phyloP scores from a whole-genome alignment of 1,140 invertebrate species.

The Orius laevigatus region DNA sequence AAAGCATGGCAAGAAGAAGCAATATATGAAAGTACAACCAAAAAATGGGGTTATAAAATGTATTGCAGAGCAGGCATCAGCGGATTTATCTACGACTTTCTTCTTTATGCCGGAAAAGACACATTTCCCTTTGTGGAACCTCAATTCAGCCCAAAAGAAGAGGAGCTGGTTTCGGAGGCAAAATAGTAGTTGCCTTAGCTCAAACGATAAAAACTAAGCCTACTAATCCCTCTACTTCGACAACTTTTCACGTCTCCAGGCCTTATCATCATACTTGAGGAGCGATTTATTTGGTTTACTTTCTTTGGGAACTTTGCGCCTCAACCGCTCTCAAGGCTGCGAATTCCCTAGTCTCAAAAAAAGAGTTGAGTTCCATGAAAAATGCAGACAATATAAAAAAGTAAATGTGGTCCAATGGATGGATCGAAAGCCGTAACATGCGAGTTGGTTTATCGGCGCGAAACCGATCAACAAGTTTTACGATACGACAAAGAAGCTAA shows the following conservation, averaged over 20 bases:
- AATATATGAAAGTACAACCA: too few relatives aligned
- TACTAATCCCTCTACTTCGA: conserved; percentile 19
- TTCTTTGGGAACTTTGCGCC: conserved; percentile 27
- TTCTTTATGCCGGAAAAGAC: too few relatives aligned
- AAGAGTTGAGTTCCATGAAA: conserved; percentile 20
- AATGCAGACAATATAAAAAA: conserved; percentile 16
- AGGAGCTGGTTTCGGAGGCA: conserved; percentile 23
- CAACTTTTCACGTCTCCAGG: conserved; percentile 20
- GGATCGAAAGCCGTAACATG: conserved; percentile 28
- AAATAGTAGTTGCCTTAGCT: conserved; percentile 23
- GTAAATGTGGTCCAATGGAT: conserved; percentile 26
- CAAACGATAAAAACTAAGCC: conserved; percentile 7
- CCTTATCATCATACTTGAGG: conserved; percentile 15
- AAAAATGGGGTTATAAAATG: too few relatives aligned
- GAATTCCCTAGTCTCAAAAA: conserved; percentile 25
- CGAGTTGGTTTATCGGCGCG: conserved; percentile 25
- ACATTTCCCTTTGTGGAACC: too few relatives aligned
- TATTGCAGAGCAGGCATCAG: too few relatives aligned
- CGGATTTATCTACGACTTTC: too few relatives aligned
- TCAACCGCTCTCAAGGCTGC: conserved; percentile 25
- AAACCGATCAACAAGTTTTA: conserved; percentile 23
- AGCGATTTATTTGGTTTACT: conserved; percentile 20
- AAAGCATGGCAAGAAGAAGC: too few relatives aligned
- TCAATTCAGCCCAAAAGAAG: conserved; percentile 2
- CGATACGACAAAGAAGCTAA: conserved; percentile 23